These are phyloP conservation scores for Perizoma affinitatum DNA, from an alignment of 2,888 invertebrate genomes.

Conservation along the genomic window DNA sequence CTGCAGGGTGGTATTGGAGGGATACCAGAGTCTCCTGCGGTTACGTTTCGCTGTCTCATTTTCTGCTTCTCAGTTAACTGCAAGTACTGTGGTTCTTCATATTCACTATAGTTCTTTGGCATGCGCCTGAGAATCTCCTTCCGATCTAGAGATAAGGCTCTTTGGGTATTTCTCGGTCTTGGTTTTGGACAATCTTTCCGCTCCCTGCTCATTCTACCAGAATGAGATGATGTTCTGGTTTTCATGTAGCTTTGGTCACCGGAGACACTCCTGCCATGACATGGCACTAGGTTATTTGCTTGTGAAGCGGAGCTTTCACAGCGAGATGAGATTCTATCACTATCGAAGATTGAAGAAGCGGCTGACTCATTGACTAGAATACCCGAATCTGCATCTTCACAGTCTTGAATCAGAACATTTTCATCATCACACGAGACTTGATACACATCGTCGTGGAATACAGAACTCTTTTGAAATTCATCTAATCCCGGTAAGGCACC, in stretches of 20 bases:
- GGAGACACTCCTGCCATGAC: constrained; percentile 78
- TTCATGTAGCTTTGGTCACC: constrained; percentile 76
- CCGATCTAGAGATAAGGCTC: constrained; percentile 82
- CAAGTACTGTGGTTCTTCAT: constrained; percentile 73
- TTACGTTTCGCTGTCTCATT: constrained; percentile 75
- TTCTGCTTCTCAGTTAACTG: constrained; percentile 79
- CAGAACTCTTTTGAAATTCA: constrained; percentile 86
- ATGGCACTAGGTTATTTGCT: constrained; percentile 63
- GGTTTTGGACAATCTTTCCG: constrained; percentile 64
- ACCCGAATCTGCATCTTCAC: constrained; percentile 90
- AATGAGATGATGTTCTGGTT: constrained; percentile 51
- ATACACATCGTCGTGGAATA: constrained; percentile 85
- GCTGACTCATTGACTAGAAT: constrained; percentile 90
- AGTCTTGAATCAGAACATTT: constrained; percentile 83
- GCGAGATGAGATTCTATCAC: constrained; percentile 79
- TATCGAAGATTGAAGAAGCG: constrained; percentile 86
- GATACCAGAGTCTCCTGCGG: constrained; percentile 69
- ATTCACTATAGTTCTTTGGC: constrained; percentile 69
- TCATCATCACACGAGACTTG: constrained; percentile 80
- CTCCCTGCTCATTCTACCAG: constrained; percentile 73
- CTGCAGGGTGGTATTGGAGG: constrained; percentile 80
- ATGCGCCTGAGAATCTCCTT: constrained; percentile 80
- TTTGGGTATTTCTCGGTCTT: constrained; percentile 72
- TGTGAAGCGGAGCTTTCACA: constrained; percentile 82
- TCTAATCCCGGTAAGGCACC: constrained; percentile 89